Conservation (phyloP, 2,113 vertebrate genomes). For the Bothrops jararaca region DNA sequence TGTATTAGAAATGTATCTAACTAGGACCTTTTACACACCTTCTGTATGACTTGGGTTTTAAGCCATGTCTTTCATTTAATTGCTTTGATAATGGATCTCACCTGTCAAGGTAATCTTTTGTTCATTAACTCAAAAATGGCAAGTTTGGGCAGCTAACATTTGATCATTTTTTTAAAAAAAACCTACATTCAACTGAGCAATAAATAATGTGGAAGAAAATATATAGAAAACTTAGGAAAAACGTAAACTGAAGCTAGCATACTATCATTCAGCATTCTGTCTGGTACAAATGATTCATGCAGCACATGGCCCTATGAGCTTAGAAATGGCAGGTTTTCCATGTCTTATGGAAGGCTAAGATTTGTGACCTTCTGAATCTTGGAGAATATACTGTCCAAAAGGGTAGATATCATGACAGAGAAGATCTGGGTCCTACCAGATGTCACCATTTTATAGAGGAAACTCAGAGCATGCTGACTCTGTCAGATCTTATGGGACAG, state of each 20-base stretch:
- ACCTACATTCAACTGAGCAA: not conserved
- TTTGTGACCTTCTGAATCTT: not conserved
- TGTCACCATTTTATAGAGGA: not conserved
- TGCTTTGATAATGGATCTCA: not conserved
- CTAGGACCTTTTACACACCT: not conserved
- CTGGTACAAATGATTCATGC: not conserved
- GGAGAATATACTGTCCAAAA: not conserved
- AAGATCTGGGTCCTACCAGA: not conserved
- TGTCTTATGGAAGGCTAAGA: not conserved
- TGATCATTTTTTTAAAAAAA: not conserved
- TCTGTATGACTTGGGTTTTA: not conserved
- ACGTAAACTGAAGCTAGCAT: not conserved
- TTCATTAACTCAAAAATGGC: not conserved
- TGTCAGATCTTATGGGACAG: not conserved
- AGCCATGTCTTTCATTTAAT: not conserved
- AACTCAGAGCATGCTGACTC: not conserved
- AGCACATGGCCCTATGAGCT: not conserved
- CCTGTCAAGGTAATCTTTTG: not conserved
- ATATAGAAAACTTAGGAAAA: not conserved
- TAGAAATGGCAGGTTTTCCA: not conserved
- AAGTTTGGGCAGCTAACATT: not conserved
- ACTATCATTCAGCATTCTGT: not conserved
- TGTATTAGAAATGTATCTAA: not conserved
- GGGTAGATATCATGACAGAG: not conserved
- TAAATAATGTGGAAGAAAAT: not conserved